Evolutionary conservation across 2,888 invertebrate species (phyloP).

Genomic region (Apamea anceps): DNA sequence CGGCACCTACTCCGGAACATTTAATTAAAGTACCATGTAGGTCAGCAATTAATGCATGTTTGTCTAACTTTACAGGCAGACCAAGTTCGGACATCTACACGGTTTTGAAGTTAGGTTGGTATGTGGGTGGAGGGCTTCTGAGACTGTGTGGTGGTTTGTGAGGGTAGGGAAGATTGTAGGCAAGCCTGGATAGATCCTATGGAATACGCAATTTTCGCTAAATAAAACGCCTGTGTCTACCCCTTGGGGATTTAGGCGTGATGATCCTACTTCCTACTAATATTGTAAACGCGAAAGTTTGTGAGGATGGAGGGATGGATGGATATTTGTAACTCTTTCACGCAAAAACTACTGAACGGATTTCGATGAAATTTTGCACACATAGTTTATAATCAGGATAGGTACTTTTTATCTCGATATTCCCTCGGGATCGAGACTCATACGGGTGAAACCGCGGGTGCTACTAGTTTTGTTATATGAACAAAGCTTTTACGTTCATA

Average conservation of each 20-base stretch:
- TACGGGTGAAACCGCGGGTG: too few species aligned
- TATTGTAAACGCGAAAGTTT: too few species aligned
- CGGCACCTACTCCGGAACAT: constrained; percentile 30
- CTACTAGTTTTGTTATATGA: background rate
- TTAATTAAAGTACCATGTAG: constrained; percentile 57
- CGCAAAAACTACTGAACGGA: too few species aligned
- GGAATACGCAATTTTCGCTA: background rate
- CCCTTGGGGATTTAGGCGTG: background rate
- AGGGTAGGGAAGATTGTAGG: too few species aligned
- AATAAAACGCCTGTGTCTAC: background rate
- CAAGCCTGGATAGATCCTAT: background rate
- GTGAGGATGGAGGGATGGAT: too few species aligned
- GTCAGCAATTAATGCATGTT: constrained; percentile 60
- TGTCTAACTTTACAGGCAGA: constrained; percentile 31
- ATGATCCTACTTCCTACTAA: background rate
- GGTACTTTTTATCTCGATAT: too few species aligned
- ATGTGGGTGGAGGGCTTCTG: background rate
- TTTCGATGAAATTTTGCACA: too few species aligned
- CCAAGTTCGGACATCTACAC: constrained; percentile 32
- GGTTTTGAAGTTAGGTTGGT: constrained; percentile 21
- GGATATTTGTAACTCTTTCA: too few species aligned
- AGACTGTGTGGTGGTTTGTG: background rate
- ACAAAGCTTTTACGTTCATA: background rate
- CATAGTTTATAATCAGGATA: too few species aligned
- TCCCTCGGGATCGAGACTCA: too few species aligned